phyloP scores from a whole-genome alignment of 2,797 vertebrate genomes.

The Coreius guichenoti region DNA sequence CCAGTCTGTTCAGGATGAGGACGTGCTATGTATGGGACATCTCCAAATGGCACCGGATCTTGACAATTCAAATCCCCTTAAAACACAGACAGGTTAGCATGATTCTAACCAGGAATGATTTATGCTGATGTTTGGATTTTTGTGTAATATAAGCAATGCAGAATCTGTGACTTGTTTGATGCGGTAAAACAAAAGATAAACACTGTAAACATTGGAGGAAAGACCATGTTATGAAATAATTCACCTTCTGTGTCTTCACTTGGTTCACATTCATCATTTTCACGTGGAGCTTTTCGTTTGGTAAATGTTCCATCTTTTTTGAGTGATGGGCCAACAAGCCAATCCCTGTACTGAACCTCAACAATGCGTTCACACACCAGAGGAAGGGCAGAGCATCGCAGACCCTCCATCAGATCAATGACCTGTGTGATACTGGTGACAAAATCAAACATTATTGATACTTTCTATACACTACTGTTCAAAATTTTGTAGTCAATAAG shows the following conservation, averaged over 20 bases:
- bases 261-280: neutral
- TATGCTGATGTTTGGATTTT: neutral
- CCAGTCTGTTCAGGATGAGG: slow-evolving; percentile 81
- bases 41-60: slow-evolving; percentile 64
- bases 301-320: slow-evolving; percentile 78
- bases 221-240: too few relatives aligned
- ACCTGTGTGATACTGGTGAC: slow-evolving; percentile 88
- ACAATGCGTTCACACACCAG: slow-evolving; percentile 85
- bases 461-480: neutral
- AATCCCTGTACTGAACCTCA: slow-evolving; percentile 85
- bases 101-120: neutral
- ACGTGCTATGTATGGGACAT: slow-evolving; percentile 84
- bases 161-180: neutral
- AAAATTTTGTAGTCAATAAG: neutral
- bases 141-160: neutral
- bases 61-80: slow-evolving; percentile 55
- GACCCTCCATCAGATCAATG: slow-evolving; percentile 85
- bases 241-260: slow-evolving; percentile 69
- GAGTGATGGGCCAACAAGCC: slow-evolving; percentile 83
- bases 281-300: slow-evolving; percentile 65
- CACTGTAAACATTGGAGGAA: neutral
- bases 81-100: slow-evolving; percentile 35
- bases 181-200: neutral
- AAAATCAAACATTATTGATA: neutral
- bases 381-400: slow-evolving; percentile 77